A percentile compares a stretch with the other conserved stretches of the same genome.
Evolutionary conservation across 2,113 vertebrate genomes (phyloP).

Genomic region (Anguilla rostrata): DNA sequence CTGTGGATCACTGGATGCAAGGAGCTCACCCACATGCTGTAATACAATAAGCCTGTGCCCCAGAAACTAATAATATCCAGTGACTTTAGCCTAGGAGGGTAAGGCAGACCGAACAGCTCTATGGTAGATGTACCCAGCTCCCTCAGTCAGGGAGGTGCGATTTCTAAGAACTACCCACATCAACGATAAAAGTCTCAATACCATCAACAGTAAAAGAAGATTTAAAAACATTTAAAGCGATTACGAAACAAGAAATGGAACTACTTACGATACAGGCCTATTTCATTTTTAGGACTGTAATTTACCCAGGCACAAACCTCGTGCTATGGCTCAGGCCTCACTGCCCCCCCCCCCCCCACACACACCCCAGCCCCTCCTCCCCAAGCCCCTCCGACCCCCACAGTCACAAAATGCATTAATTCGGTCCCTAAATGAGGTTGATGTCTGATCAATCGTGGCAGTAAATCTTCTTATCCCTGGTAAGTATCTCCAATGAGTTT

Average conservation of each 20-base stretch:
- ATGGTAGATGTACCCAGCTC: conserved; percentile 37
- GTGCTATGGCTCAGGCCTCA: not conserved
- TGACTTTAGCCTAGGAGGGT: conserved; percentile 40
- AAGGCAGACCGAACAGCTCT: not conserved
- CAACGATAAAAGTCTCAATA: not conserved
- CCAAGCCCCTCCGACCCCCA: not conserved
- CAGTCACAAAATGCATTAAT: conserved; percentile 46
- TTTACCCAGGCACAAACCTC: not conserved
- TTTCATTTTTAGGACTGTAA: conserved; percentile 56
- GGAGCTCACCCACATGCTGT: conserved; percentile 51
- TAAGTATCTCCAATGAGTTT: conserved; percentile 65
- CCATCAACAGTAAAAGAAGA: conserved; percentile 41
- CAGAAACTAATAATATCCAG: conserved; percentile 64
- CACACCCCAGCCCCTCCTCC: not conserved
- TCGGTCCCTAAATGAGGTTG: conserved; percentile 68
- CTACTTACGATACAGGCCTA: conserved; percentile 50
- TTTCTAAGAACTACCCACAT: conserved; percentile 30
- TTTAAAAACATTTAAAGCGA: conserved; percentile 41
- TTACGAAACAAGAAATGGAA: conserved; percentile 49
- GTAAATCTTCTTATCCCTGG: conserved; percentile 66
- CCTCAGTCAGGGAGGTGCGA: conserved; percentile 10
- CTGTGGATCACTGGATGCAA: conserved; percentile 53
- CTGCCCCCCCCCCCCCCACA: not conserved
- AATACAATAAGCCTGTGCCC: conserved; percentile 64
- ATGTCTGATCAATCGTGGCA: conserved; percentile 73